Base-by-base conservation (phyloP, 2,113 vertebrate genomes). In the Percopsis transmontana region DNA sequence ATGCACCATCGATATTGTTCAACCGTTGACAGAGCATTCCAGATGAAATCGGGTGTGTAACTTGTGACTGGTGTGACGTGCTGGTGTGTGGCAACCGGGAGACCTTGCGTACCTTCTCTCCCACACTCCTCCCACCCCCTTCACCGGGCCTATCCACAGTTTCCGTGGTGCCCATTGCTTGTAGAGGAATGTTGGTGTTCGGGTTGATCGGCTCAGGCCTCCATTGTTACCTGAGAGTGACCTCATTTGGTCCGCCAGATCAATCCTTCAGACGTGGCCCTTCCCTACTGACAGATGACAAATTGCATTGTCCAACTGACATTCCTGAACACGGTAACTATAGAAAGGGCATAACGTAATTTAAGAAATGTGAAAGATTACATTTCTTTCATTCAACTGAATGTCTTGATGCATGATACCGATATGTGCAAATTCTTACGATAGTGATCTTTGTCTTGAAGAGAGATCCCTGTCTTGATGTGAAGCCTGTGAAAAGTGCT, bases 41-140 rank as follows among this genome's bases (percentile, higher is more conserved):
- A 67, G 68, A 84, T 85, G 20, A 77, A 89, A 82, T 76, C 68
- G 79, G 70, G 81, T 79, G 88, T 88, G 84, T 81, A 80, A 85
- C 80, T 81, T 87, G 81, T 87, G 85, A 86, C 82, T 74, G 64
- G 75, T 81, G 81, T 65, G 76, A 84, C 70, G 79, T 77, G 85
- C 61, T 81, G 84, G 85, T 81, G 81, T 66, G 24, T 84, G 66
- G 67, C 73, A 76, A 67, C 63, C 52, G 66, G 82, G 84, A 76
- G 85, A 84, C 82, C 81, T 72, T 24, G n/a, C 42, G 72, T 71
- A 56, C 73, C 77, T 76, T 84, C 50, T 47, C 56, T 54, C 41
- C 57, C 54, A 55, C 66, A 21, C 33, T 42, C 27, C 48, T 59
- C 63, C 66, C 12, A 15, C 12, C 18, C 50, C 24, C 24, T 62